A percentile compares a stretch with the other conserved stretches of the same genome.
Conservation (phyloP, 1,140 invertebrate species). For the Euura saliciscinereae region DNA sequence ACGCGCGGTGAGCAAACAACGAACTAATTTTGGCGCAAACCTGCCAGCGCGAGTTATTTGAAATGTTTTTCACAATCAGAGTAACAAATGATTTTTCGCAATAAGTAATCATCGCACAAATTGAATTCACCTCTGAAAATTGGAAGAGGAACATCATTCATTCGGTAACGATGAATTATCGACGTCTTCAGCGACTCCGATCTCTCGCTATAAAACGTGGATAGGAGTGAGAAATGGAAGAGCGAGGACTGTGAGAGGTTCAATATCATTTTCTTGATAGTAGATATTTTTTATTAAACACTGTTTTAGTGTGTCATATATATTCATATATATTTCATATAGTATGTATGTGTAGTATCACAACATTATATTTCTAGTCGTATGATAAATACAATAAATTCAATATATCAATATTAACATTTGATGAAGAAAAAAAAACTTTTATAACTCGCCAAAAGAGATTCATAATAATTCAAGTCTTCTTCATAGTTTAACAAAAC, state of each 20-base stretch:
- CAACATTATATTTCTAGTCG: background rate
- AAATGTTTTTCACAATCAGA: no score
- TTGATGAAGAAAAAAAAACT: background rate
- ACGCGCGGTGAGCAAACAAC: no score
- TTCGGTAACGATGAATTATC: no score
- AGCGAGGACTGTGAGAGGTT: background rate
- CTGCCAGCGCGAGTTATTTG: no score
- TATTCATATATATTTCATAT: background rate
- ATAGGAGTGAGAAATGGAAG: background rate
- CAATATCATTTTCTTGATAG: background rate
- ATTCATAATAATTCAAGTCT: background rate
- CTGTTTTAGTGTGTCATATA: background rate
- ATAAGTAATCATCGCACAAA: no score
- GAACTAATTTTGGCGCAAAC: no score
- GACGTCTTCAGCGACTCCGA: no score
- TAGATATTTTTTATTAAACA: background rate
- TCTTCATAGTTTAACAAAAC: no score
- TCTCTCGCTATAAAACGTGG: no score
- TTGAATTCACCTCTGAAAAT: no score
- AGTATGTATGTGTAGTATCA: slow-evolving; percentile 5
- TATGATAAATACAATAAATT: background rate
- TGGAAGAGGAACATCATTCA: no score
- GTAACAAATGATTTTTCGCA: no score
- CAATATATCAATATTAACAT: background rate
- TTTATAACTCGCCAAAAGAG: background rate